Percentiles rank a stretch among this genome's conserved stretches.
These are phyloP conservation scores for Corythornis cristatus DNA, from an alignment of 2,113 vertebrate species.

Conservation along the genomic window DNA sequence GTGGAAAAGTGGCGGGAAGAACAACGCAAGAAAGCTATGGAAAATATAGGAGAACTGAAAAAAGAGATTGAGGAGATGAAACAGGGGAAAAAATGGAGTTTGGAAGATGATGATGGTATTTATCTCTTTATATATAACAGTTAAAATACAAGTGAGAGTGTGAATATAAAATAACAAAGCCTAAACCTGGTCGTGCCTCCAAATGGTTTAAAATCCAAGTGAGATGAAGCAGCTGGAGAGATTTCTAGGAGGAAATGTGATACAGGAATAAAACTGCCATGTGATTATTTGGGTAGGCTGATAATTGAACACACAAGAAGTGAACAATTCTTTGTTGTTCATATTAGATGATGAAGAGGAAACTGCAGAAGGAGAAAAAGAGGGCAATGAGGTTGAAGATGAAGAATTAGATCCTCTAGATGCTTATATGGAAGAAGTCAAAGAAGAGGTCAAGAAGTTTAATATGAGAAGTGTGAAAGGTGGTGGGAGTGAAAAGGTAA, in stretches of 20 bases:
- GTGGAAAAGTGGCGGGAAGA: slow-evolving; percentile 99
- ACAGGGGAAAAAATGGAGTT: slow-evolving; percentile 97
- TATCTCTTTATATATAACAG: background rate
- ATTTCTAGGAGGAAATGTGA: background rate
- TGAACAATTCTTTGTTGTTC: background rate
- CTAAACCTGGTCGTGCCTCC: background rate
- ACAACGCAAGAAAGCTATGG: slow-evolving; percentile 95
- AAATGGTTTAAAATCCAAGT: background rate
- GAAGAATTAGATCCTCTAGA: slow-evolving; percentile 95
- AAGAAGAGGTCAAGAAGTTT: slow-evolving; percentile 98
- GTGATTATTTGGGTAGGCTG: background rate
- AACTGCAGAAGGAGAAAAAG: slow-evolving; percentile 81
- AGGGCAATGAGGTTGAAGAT: slow-evolving; percentile 80
- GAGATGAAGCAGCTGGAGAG: background rate
- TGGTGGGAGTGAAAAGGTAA: slow-evolving; percentile 91
- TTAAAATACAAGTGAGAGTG: background rate
- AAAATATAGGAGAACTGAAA: slow-evolving; percentile 96
- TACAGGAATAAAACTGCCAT: background rate
- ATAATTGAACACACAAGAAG: background rate
- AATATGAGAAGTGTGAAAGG: slow-evolving; percentile 95
- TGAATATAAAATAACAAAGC: background rate
- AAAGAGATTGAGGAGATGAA: slow-evolving; percentile 98
- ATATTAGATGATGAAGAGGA: slow-evolving; percentile 83
- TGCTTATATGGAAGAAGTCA: slow-evolving; percentile 99
- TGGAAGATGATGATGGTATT: slow-evolving; percentile 97